phyloP scores from a whole-genome alignment of 1,140 invertebrate species.

The Radopholus similis region DNA sequence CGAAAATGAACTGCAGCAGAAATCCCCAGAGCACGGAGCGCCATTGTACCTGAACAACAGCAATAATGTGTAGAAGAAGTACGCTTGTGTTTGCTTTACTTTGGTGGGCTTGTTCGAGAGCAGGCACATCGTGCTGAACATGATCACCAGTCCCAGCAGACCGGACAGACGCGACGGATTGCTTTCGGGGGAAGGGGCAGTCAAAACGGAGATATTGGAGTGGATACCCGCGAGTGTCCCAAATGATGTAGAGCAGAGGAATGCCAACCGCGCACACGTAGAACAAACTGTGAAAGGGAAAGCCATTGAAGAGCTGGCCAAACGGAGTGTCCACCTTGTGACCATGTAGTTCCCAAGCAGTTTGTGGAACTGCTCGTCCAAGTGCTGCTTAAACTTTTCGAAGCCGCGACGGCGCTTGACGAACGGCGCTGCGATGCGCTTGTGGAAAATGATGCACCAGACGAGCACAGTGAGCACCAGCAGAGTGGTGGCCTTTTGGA shows the following conservation, averaged over 20 bases:
- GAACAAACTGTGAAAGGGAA: too few species aligned
- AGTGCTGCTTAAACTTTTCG: neutral
- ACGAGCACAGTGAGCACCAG: neutral
- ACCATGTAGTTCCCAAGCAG: neutral
- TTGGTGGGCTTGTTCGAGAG: slow-evolving; percentile 49
- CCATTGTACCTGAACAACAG: slow-evolving; percentile 73
- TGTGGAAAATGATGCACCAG: slow-evolving; percentile 6
- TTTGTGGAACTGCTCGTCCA: neutral
- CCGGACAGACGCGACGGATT: slow-evolving; percentile 65
- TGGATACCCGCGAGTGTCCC: neutral
- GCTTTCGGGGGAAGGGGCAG: too few species aligned
- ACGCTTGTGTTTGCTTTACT: too few species aligned
- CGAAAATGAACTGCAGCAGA: slow-evolving; percentile 78
- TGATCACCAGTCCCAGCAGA: slow-evolving; percentile 53
- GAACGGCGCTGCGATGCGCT: neutral
- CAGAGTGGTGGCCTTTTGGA: neutral
- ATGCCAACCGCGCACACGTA: too few species aligned
- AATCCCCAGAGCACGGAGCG: slow-evolving; percentile 74
- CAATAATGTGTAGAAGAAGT: too few species aligned
- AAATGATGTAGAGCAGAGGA: neutral
- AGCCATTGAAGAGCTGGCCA: too few species aligned
- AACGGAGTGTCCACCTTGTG: too few species aligned
- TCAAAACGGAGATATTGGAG: neutral
- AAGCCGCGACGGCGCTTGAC: neutral
- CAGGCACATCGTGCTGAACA: slow-evolving; percentile 57